Percentiles rank a stretch among this genome's conserved stretches.
These are phyloP conservation scores for Chelonia mydas DNA, from an alignment of 2,797 vertebrate species.

Conservation along the genomic window DNA sequence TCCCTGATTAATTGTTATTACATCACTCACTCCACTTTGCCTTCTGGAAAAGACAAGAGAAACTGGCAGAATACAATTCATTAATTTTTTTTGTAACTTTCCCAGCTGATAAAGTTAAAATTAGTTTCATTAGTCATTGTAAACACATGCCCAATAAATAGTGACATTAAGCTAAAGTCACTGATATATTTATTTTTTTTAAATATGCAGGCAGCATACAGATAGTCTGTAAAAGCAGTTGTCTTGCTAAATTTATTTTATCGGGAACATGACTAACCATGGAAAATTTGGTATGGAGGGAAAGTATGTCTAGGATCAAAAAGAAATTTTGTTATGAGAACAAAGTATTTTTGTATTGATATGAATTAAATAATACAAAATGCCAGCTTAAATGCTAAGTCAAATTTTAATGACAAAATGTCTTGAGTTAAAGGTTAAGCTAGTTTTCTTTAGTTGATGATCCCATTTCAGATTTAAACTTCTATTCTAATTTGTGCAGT, in stretches of 20 bases:
- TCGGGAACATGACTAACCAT: constrained; percentile 7
- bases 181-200: not conserved
- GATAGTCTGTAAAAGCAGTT: constrained; percentile 20
- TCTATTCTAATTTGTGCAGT: not conserved
- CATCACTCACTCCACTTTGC: constrained; percentile 47
- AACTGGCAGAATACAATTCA: constrained; percentile 32
- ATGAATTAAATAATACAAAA: constrained; percentile 28
- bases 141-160: constrained; percentile 46
- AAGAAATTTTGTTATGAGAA: not conserved
- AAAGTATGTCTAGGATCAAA: not conserved
- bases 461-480: constrained; percentile 26
- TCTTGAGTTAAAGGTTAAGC: constrained; percentile 36
- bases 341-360: constrained; percentile 25
- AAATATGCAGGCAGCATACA: not conserved
- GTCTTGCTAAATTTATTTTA: constrained; percentile 34
- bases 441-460: constrained; percentile 29
- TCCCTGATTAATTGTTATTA: constrained; percentile 54
- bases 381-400: not conserved
- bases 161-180: constrained; percentile 32
- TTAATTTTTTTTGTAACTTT: constrained; percentile 59
- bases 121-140: constrained; percentile 65
- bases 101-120: constrained; percentile 69
- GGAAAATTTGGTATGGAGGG: constrained; percentile 7
- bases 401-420: constrained; percentile 39
- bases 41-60: constrained; percentile 56